phyloP scores from a whole-genome alignment of 2,888 invertebrate genomes.

The Octonoba sinensis region DNA sequence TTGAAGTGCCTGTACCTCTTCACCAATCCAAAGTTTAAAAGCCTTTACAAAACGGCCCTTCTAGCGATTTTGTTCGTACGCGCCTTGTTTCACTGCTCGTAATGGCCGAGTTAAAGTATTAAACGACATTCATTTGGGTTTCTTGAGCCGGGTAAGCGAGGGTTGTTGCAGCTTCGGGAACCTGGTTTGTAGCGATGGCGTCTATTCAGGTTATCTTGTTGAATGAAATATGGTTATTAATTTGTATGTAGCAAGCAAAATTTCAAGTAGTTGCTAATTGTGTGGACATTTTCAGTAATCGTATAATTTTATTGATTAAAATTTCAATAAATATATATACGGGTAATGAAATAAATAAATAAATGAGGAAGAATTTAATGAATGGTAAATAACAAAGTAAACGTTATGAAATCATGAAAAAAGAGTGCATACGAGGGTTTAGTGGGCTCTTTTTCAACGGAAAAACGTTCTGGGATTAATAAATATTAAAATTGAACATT shows the following conservation, averaged over 20 bases:
- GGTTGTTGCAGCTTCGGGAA: neutral
- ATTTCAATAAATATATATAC: neutral
- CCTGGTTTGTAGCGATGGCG: neutral
- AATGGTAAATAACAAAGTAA: neutral
- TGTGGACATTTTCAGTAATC: neutral
- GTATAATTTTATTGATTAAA: neutral
- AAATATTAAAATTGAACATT: too few relatives aligned
- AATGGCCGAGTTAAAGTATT: conserved; percentile 43
- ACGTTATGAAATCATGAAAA: neutral
- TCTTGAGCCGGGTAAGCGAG: neutral
- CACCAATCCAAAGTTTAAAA: conserved; percentile 26
- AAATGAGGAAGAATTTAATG: neutral
- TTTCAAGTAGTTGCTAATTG: neutral
- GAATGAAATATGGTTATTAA: too few relatives aligned
- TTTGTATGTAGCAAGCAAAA: neutral
- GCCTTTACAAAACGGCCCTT: conserved; percentile 34
- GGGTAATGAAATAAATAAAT: neutral
- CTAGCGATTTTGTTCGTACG: conserved; percentile 19
- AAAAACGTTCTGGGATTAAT: too few relatives aligned
- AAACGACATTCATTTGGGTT: conserved; percentile 44
- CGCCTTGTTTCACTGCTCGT: conserved; percentile 25
- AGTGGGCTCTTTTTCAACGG: too few relatives aligned
- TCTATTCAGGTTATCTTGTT: neutral
- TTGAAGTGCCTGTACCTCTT: conserved; percentile 31
- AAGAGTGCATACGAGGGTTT: too few relatives aligned